These are phyloP conservation scores for Panzeria rudis DNA, from an alignment of 2,888 invertebrate species.

Conservation along the genomic window DNA sequence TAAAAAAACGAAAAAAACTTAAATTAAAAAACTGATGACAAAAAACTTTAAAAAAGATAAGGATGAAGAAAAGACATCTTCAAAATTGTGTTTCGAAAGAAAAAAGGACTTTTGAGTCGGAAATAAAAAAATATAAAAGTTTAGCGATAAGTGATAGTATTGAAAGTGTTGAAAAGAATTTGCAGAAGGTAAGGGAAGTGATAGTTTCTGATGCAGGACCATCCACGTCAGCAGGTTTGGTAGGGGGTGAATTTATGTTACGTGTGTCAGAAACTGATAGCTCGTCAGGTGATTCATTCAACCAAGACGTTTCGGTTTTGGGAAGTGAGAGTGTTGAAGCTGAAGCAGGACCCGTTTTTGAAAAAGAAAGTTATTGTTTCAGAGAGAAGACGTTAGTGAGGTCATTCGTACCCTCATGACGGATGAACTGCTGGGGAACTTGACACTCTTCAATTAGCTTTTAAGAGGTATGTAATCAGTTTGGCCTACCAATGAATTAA, in stretches of 20 bases:
- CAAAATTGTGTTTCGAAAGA: constrained; percentile 7
- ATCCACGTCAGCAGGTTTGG: constrained; percentile 1
- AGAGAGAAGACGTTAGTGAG: neutral
- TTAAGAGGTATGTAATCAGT: neutral
- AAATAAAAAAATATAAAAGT: constrained; percentile 27
- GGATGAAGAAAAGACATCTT: constrained; percentile 13
- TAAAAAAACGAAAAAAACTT: no score
- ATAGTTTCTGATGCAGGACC: constrained; percentile 8
- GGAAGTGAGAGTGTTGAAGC: neutral
- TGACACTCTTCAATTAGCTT: constrained; percentile 7
- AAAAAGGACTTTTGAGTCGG: constrained; percentile 10
- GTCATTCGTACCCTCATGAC: neutral
- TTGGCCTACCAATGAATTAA: constrained; percentile 17
- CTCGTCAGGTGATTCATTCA: constrained; percentile 2
- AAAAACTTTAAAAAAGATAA: constrained; percentile 76
- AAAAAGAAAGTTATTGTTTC: neutral
- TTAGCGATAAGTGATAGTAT: constrained; percentile 19
- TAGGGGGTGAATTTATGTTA: neutral
- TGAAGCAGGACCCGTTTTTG: neutral
- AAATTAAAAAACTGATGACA: no score
- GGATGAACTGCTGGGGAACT: constrained; percentile 17
- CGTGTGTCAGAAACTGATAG: neutral
- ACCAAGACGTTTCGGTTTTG: neutral
- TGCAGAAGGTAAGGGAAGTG: constrained; percentile 24
- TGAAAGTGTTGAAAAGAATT: constrained; percentile 30